Percentiles rank a stretch among this genome's conserved stretches.
Conservation (phyloP, 2,113 vertebrate species). For the Camelus bactrianus region DNA sequence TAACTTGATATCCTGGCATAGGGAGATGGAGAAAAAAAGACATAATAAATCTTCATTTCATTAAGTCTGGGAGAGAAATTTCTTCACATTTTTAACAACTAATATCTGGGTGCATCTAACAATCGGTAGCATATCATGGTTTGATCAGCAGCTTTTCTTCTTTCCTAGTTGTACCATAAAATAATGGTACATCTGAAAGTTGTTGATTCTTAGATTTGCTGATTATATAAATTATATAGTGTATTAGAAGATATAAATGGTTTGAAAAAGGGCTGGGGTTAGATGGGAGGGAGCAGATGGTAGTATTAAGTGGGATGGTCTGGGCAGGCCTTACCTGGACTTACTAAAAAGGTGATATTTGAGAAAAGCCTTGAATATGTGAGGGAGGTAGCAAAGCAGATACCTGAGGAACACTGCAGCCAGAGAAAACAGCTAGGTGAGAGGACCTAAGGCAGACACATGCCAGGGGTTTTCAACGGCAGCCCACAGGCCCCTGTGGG, state of each 20-base stretch:
- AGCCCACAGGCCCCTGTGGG: neutral
- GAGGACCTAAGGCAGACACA: neutral
- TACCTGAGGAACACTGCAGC: neutral
- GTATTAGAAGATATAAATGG: neutral
- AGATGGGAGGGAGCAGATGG: neutral
- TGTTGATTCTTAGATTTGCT: neutral
- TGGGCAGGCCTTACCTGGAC: neutral
- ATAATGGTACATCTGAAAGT: neutral
- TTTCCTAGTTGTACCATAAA: neutral
- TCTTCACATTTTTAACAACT: constrained; percentile 20
- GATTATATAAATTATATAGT: neutral
- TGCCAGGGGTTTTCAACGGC: neutral
- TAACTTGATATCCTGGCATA: neutral
- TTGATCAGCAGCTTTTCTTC: neutral
- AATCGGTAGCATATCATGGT: neutral
- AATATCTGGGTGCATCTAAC: neutral
- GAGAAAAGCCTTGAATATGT: neutral
- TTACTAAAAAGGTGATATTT: neutral
- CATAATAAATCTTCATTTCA: neutral
- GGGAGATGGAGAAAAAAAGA: neutral
- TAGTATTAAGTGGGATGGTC: neutral
- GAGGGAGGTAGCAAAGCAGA: neutral
- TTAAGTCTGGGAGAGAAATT: neutral
- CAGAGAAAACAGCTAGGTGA: neutral
- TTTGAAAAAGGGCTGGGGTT: neutral